Evolutionary conservation across 2,797 vertebrate genomes (phyloP), one percentile per base, ranked within the genome.

Genomic region (Pelochelys cantorii): DNA sequence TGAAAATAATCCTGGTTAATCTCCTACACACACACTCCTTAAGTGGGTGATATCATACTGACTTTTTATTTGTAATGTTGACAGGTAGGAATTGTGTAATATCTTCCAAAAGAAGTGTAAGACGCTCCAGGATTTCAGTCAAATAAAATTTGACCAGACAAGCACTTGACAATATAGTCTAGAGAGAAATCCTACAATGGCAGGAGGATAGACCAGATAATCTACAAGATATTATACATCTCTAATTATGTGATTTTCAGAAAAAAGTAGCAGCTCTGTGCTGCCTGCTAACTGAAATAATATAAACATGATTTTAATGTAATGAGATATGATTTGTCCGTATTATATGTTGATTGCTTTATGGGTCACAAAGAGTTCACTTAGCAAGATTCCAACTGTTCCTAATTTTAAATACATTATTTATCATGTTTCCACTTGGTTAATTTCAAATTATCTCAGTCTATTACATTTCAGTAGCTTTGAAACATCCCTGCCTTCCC

Each of bases 261-360:
- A 42, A 2, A 11, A 10, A 8, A 34, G 56, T 57, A 11, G 71
- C 0, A 11, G 1, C 1, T 68, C 13, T 55, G 37, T 23, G n/a
- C 31, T 13, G 29, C 54, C 54, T 79, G 78, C 78, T 56, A 37
- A 25, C 23, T 7, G 34, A 62, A 62, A 62, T 12, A 14, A 56
- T 0, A 78, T 0, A 0, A 1, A n/a, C 31, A 0, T 0, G 4
- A 3, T 20, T 3, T 9, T 79, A 0, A 23, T 12, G 5, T 81
- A 57, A 34, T 68, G 62, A 7, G 12, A 3, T 2, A 62, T 55
- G 27, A 5, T 57, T 62, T 3, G 0, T 22, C 37, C 0, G 31
- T 53, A 1, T 68, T 3, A 53, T 77, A 0, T 1, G 29, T 6
- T 59, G 82, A 25, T 74, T 1, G 84, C 56, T 42, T 25, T 29